Base-by-base conservation (phyloP, 2,113 vertebrate species). In the Actenoides lindsayi region DNA sequence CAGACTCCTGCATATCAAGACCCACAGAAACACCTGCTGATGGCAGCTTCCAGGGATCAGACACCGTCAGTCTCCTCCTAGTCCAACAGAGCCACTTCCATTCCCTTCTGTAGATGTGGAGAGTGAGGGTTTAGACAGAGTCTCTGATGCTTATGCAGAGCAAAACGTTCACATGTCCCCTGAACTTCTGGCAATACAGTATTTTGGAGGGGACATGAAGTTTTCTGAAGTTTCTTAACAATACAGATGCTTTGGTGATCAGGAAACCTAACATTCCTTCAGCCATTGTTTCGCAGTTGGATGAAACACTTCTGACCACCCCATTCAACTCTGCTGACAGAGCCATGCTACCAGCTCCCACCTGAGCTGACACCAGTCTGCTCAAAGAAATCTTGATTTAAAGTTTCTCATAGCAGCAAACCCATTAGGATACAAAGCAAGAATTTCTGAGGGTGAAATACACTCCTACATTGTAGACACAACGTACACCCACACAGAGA, bases 51-150 rank as follows among this genome's bases (percentile, higher is more conserved):
- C n/a, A 27, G n/a, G 28, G 25, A 77, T 57, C 57, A 62, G 50
- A 54, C 6, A 3, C 16, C 56, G 60, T 23, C 42, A 86, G 1
- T 37, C 53, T 71, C 76, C 37, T 81, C 48, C 27, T 25, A 16
- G 16, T 63, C 39, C 50, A 70, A 0, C 0, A 0, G 24, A 24
- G 21, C 21, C n/a, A 15, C 11, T 89, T 57, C 50, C 31, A 24
- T 9, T 23, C 18, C 35, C 19, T 86, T n/a, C 83, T 75, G 60
- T 33, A 67, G 6, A 24, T 11, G 27, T 20, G 6, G 69, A 81
- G 13, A 73, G 16, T 1, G 2, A 24, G 9, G 3, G 1, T 35
- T 87, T 64, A 71, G 46, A 37, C 11, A 37, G 35, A 39, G 3
- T 3, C 35, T 63, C 39, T 57, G 42, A 68, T 1, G 0, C 15